Conservation (phyloP, 2,797 vertebrate species). For the Pseudochirops cupreus region DNA sequence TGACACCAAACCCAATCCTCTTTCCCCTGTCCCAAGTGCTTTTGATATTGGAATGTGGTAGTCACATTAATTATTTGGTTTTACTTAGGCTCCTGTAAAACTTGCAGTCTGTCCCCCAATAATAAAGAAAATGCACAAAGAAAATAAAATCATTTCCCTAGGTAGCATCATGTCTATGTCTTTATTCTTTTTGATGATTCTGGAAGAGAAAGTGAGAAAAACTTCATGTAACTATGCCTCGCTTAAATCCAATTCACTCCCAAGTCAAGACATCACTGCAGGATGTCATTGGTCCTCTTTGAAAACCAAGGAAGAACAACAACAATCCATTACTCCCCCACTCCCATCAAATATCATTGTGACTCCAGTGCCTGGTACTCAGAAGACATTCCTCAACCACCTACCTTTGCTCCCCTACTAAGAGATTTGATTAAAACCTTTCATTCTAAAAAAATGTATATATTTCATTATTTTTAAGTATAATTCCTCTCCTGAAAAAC, state of each 20-base stretch:
- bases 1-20: background rate
- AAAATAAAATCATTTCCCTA: background rate
- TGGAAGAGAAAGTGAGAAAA: background rate
- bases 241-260: background rate
- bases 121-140: background rate
- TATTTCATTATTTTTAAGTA: background rate
- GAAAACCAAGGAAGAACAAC: background rate
- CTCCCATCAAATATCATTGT: background rate
- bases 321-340: background rate
- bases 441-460: background rate
- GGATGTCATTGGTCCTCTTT: background rate
- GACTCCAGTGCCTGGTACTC: background rate
- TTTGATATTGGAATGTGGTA: background rate
- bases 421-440: background rate
- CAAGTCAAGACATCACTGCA: background rate
- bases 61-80: background rate
- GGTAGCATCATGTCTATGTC: background rate
- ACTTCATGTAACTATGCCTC: background rate
- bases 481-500: background rate
- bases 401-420: background rate
- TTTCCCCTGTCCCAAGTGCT: background rate
- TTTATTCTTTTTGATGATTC: background rate
- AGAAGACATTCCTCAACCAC: background rate
- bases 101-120: background rate
- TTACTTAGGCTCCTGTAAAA: background rate